Percentiles rank a stretch among this genome's conserved stretches.
Evolutionary conservation across 2,113 vertebrate genomes (phyloP).

Genomic region (Pelecanus crispus): DNA sequence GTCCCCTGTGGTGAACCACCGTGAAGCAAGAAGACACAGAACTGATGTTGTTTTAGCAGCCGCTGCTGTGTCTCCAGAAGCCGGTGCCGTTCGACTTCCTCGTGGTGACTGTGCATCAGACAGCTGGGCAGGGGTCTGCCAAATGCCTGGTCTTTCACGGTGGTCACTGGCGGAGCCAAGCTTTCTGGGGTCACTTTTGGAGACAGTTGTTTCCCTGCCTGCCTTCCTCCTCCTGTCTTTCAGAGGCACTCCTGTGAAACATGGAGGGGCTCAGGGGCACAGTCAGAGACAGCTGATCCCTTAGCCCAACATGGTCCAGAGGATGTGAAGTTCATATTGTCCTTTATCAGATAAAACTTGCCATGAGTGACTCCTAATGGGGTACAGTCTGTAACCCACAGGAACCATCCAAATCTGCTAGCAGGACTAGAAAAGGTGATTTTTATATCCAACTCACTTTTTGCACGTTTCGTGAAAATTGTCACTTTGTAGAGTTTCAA

Average conservation of each 20-base stretch:
- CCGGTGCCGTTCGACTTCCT: rapidly evolving
- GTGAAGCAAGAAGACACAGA: background rate
- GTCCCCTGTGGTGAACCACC: background rate
- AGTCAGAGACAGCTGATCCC: background rate
- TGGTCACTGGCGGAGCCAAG: background rate
- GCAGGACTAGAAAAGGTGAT: background rate
- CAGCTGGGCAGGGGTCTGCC: background rate
- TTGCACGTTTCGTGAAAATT: background rate
- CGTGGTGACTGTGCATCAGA: rapidly evolving
- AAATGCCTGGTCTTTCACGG: background rate
- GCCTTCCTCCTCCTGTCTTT: background rate
- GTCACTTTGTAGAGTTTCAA: background rate
- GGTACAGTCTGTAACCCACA: background rate
- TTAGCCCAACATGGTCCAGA: background rate
- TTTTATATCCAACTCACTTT: background rate
- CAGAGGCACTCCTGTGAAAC: background rate
- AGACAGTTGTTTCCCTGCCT: background rate
- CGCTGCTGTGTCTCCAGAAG: background rate
- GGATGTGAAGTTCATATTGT: background rate
- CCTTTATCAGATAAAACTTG: background rate
- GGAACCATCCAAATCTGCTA: background rate
- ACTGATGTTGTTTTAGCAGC: background rate
- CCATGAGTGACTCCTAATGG: background rate
- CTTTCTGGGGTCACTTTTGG: background rate
- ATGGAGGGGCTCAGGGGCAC: background rate